Percentiles rank a stretch among this genome's conserved stretches.
phyloP scores from a whole-genome alignment of 2,113 vertebrate genomes.

The Cyprinodon tularosa region DNA sequence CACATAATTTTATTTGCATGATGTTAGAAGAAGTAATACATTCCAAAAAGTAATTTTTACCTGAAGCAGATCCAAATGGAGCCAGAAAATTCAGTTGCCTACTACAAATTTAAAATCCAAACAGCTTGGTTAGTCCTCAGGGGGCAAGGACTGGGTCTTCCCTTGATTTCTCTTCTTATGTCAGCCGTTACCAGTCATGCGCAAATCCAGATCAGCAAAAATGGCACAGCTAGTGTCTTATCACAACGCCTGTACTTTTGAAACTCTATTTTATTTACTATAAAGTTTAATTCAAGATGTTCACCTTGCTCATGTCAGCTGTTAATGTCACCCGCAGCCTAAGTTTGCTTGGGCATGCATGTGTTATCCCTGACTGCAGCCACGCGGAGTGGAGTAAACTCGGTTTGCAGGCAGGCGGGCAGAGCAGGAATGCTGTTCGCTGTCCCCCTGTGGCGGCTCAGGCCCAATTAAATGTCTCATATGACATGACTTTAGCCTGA shows the following conservation, averaged over 20 bases:
- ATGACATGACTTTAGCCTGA: constrained; percentile 92
- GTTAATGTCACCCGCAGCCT: constrained; percentile 20
- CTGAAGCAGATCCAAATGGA: constrained; percentile 49
- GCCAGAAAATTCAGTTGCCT: constrained; percentile 24
- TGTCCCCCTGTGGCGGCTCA: constrained; percentile 84
- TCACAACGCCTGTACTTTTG: neutral
- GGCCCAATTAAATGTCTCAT: constrained; percentile 93
- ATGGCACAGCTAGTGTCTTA: constrained; percentile 11
- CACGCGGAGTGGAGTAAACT: constrained; percentile 48
- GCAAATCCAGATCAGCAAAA: constrained; percentile 18
- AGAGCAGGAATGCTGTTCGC: constrained; percentile 86
- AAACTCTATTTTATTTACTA: neutral
- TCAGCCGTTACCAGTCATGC: neutral
- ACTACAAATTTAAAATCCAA: constrained; percentile 5
- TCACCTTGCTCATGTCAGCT: constrained; percentile 3
- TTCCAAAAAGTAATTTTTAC: constrained; percentile 46
- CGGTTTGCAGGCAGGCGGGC: constrained; percentile 81
- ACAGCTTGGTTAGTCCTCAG: constrained; percentile 14
- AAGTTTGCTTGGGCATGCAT: constrained; percentile 35
- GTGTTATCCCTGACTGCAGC: constrained; percentile 51
- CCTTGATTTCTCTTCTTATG: constrained; percentile 4
- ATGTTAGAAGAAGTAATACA: neutral
- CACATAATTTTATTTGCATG: neutral
- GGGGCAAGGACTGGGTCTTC: neutral
- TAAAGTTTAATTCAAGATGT: constrained; percentile 1